phyloP scores from a whole-genome alignment of 2,113 vertebrate genomes.

The Dunckerocampus dactyliophorus region DNA sequence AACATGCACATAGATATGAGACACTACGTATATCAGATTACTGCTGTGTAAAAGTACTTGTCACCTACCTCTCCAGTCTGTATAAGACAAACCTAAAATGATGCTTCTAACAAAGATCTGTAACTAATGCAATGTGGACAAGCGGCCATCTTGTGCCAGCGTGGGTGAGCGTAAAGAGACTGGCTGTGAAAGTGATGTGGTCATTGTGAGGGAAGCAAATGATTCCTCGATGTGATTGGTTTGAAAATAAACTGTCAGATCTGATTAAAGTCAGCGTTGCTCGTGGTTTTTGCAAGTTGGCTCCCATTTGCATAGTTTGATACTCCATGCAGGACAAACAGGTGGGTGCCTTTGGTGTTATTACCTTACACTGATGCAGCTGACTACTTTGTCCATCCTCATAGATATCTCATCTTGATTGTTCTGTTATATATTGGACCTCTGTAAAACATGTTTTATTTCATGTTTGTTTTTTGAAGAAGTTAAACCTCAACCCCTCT shows the following conservation, averaged over 20 bases:
- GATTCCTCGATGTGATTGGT: slow-evolving; percentile 23
- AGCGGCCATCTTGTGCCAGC: too few relatives aligned
- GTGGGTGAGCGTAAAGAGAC: too few relatives aligned
- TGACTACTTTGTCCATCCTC: not conserved
- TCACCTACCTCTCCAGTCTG: too few relatives aligned
- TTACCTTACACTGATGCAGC: slow-evolving; percentile 7
- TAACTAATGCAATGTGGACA: too few relatives aligned
- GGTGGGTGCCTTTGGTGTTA: not conserved
- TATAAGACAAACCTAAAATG: too few relatives aligned
- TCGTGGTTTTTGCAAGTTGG: too few relatives aligned
- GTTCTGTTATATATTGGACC: not conserved
- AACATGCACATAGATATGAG: too few relatives aligned
- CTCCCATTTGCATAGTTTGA: not conserved
- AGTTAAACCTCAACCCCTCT: not conserved
- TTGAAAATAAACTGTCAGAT: slow-evolving; percentile 8
- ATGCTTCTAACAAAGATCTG: too few relatives aligned
- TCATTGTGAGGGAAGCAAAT: not conserved
- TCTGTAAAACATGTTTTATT: not conserved
- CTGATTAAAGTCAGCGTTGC: not conserved
- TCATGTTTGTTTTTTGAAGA: not conserved
- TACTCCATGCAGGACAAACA: not conserved
- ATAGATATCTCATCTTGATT: not conserved
- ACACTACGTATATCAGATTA: too few relatives aligned
- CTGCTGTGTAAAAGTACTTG: too few relatives aligned
- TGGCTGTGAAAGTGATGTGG: not conserved